Evolutionary conservation across 2,113 vertebrate species (phyloP), one percentile per base, ranked within the genome.

Genomic region (Anseranas semipalmata): DNA sequence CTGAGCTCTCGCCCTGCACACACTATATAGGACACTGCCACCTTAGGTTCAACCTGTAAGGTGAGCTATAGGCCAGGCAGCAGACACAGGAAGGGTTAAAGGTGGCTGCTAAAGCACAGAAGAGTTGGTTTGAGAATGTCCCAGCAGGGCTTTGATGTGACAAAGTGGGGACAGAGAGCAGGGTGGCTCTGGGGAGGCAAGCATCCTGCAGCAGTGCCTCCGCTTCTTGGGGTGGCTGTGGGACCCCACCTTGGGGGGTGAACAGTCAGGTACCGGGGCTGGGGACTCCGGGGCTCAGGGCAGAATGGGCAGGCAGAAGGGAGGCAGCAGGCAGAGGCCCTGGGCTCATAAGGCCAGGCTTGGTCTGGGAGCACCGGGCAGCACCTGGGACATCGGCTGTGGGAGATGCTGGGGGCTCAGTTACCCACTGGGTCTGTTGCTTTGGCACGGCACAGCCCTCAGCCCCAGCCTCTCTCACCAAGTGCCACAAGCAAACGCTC

Each of bases 171-270:
- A 27, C 53, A 67, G 60, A 59, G 41, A 37, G 28, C 27, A 70
- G 45, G 39, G 10, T 33, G 50, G 41, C 24, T 58, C 56, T 27
- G 19, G 0, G 27, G 9, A 10, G 8, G 33, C 32, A 37, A 21
- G 46, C 46, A 48, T 21, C 1, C 1, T 39, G 24, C 33, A 77
- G 48, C 6, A 43, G 73, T 27, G 41, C 39, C 52, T 24, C 1
- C 32, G 14, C 12, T 48, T 28, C 45, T 43, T 21, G 43, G 35
- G 24, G 33, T 30, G 16, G 68, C 55, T 41, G 21, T 3, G 2
- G 68, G 3, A 3, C 7, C 3, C 6, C 5, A n/a, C 33, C 21
- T 39, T 39, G 56, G 60, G 50, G 16, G 33, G 21, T 0, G 1
- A 85, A 48, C 14, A 67, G 60, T 13, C 16, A 6, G 0, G 20